Evolutionary conservation across 2,888 invertebrate genomes (phyloP), one percentile per base, ranked within the genome.

Genomic region (Furcula furcula): DNA sequence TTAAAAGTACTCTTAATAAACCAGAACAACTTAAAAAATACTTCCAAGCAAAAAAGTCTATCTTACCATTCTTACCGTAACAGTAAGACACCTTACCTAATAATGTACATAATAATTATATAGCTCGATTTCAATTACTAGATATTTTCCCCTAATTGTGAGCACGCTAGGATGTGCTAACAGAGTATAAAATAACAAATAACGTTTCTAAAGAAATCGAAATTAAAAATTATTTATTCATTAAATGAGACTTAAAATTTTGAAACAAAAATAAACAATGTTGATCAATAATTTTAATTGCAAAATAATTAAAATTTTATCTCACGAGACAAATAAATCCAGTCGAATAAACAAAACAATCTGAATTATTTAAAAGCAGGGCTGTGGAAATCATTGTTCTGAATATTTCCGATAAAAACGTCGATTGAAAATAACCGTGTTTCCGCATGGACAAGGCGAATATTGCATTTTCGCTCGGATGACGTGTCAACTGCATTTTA

Each of bases 401-500:
- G 69, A 64, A 69, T 57, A 60, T 61, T 56, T 32, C 36, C 38
- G 51, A 55, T 55, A 65, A 66, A 65, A 68, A 63, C 39, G 50
- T 41, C 63, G 58, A 78, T 76, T 78, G 72, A 76, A 79, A 70
- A 79, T 80, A 79, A 76, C 75, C 62, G 55, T 66, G 70, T 78
- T 81, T 81, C 76, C 76, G 71, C 71, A 65, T 76, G 80, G 68
- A 65, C 69, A 76, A 77, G 73, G 78, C 73, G 84, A 78, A 84
- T 83, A 84, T 84, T 85, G 80, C 76, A 83, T 85, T 84, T 81
- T 72, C 77, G 61, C 75, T 70, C 59, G 75, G 70, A 80, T 83
- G 83, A 84, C 70, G 76, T 82, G 84, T 79, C 81, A 83, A 81
- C 79, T 83, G 81, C 77, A 83, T 85, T 82, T 83, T 85, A 85